phyloP scores from a whole-genome alignment of 2,888 invertebrate species.

The Ariolimax columbianus region DNA sequence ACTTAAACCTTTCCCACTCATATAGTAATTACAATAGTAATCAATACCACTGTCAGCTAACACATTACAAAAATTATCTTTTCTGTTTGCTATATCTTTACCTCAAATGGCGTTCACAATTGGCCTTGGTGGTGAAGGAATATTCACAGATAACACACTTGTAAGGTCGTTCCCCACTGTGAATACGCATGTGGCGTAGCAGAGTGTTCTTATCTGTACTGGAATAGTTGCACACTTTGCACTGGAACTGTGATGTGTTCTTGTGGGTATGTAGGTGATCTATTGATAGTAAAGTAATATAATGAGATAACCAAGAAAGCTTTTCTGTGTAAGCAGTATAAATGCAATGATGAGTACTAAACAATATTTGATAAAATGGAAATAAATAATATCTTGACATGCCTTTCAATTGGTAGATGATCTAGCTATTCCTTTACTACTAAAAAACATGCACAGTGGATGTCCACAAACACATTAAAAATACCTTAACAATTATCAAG shows the following conservation, averaged over 20 bases:
- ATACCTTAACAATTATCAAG: neutral
- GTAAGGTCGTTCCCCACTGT: slow-evolving; percentile 96
- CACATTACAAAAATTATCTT: neutral
- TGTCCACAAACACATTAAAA: neutral
- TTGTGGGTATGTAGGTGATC: slow-evolving; percentile 83
- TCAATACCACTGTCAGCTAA: neutral
- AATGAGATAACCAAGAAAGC: too few species aligned
- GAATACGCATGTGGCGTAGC: slow-evolving; percentile 93
- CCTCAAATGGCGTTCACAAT: slow-evolving; percentile 93
- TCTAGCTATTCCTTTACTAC: too few species aligned
- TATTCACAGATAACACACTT: slow-evolving; percentile 96
- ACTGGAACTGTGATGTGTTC: slow-evolving; percentile 88
- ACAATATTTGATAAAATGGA: too few species aligned
- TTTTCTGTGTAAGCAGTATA: too few species aligned
- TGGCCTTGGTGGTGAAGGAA: slow-evolving; percentile 97
- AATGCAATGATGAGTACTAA: too few species aligned
- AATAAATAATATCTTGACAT: too few species aligned
- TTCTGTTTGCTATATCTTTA: slow-evolving; percentile 47
- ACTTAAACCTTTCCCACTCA: neutral
- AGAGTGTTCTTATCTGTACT: slow-evolving; percentile 94
- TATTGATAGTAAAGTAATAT: slow-evolving; percentile 43
- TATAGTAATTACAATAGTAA: too few species aligned
- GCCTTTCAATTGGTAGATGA: too few species aligned
- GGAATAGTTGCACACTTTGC: slow-evolving; percentile 94
- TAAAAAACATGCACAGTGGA: neutral